These are phyloP conservation scores for Lymantria monacha DNA, from an alignment of 2,888 invertebrate species.

Conservation along the genomic window DNA sequence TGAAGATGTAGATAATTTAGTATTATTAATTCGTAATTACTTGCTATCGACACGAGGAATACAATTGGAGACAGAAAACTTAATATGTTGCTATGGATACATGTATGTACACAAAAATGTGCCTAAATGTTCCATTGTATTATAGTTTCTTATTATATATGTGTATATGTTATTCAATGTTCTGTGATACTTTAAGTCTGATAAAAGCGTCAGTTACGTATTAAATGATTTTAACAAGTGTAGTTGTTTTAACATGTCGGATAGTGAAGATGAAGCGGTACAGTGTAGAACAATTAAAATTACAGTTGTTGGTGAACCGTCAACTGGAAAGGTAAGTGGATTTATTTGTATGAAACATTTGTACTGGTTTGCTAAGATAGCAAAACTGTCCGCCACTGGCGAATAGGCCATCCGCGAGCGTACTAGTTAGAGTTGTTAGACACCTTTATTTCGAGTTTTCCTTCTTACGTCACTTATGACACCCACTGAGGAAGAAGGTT, in stretches of 20 bases:
- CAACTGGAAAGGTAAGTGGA: constrained; percentile 89
- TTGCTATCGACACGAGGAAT: neutral
- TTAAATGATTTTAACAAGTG: constrained; percentile 19
- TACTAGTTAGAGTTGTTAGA: too few species aligned
- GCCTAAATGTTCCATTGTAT: neutral
- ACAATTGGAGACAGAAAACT: neutral
- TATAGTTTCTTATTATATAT: neutral
- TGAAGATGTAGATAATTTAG: too few species aligned
- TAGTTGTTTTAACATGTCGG: constrained; percentile 77
- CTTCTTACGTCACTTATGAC: too few species aligned
- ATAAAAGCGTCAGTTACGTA: constrained; percentile 9
- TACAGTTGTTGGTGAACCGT: constrained; percentile 90
- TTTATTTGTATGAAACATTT: neutral
- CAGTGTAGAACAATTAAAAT: constrained; percentile 87
- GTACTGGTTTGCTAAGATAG: neutral
- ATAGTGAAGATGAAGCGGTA: constrained; percentile 84
- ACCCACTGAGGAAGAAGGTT: too few species aligned
- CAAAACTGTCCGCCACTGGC: too few species aligned
- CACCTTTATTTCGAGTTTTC: too few species aligned
- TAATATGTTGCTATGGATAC: constrained; percentile 46
- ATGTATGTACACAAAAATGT: constrained; percentile 31
- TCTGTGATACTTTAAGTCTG: constrained; percentile 11
- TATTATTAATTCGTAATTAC: neutral
- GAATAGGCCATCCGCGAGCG: too few species aligned
- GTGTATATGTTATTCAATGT: neutral